phyloP scores from a whole-genome alignment of 2,888 invertebrate species.

The Loripinus fragilis region DNA sequence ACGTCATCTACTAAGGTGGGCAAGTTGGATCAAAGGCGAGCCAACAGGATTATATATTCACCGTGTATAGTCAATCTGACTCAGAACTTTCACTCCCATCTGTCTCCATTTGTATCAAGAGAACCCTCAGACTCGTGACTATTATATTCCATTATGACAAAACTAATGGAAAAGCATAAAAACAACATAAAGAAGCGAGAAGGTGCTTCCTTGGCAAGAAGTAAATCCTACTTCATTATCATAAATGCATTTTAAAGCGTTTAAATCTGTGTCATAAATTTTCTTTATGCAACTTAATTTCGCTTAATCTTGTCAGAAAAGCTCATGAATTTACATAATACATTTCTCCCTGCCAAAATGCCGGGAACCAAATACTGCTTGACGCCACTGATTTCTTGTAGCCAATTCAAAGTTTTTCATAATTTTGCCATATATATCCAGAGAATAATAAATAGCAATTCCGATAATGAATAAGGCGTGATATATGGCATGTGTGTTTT shows the following conservation, averaged over 20 bases:
- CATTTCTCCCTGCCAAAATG: slow-evolving; percentile 15
- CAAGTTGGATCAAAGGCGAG: too few species aligned
- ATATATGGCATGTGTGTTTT: too few species aligned
- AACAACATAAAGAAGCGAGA: slow-evolving; percentile 1
- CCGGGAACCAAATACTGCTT: neutral
- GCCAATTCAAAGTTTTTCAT: neutral
- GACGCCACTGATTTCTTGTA: neutral
- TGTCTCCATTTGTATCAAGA: too few species aligned
- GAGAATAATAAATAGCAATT: neutral
- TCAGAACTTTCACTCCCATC: too few species aligned
- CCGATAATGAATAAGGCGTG: too few species aligned
- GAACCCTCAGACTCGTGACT: too few species aligned
- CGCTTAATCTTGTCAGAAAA: slow-evolving; percentile 14
- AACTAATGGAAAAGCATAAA: slow-evolving; percentile 18
- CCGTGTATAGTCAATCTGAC: too few species aligned
- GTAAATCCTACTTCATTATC: slow-evolving; percentile 14
- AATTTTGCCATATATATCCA: slow-evolving; percentile 12
- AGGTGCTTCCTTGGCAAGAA: neutral
- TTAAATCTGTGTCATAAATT: slow-evolving; percentile 18
- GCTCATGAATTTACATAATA: neutral
- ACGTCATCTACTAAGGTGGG: too few species aligned
- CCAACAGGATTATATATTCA: too few species aligned
- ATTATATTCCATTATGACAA: slow-evolving; percentile 14
- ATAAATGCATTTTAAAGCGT: slow-evolving; percentile 21
- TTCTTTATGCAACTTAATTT: slow-evolving; percentile 18